Base-by-base conservation (phyloP, 2,113 vertebrate genomes). In the Psettodes erumei region DNA sequence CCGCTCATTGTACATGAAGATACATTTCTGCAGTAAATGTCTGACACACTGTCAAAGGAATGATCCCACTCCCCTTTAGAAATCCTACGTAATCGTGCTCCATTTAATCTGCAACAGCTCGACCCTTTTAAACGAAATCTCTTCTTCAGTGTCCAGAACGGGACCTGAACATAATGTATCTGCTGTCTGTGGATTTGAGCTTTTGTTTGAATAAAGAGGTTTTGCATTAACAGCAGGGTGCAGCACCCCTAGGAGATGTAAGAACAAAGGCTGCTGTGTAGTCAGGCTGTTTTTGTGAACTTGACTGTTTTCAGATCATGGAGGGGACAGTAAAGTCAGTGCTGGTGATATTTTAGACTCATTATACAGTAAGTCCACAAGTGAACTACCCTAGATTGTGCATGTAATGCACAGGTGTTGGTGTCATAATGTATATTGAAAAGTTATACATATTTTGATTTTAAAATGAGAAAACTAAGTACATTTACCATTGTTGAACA, bases 191-290 rank as follows among this genome's bases (percentile, higher is more conserved):
- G 74, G 65, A 71, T 53, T 64, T 63, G 23, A 81, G 56, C n/a
- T 47, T 87, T 62, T 81, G 79, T 87, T 79, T 88, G 59, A 84
- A 48, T 79, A 42, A 81, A 83, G 72, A 48, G 65, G 76, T 37
- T 79, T 74, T 80, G 40, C 71, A 78, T 82, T 60, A 62, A 18
- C 64, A 51, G 65, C 78, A 38, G 71, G 89, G 90, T 74, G 89
- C 82, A 82, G 87, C 67, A n/a, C 69, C 45, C 81, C 35, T 23
- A 60, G 38, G 75, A 55, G 65, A 79, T 1, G 15, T 0, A 51
- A 4, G 40, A 88, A 81, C 81, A 88, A 89, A 87, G 40, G 71
- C 67, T 58, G 72, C 68, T 82, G 73, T 85, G 82, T 85, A 12
- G 65, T 4, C 12, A 21, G 66, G 23, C 56, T 50, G 76, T 64